These are phyloP conservation scores for Mixornis gularis DNA, from an alignment of 2,113 vertebrate genomes.

Conservation along the genomic window DNA sequence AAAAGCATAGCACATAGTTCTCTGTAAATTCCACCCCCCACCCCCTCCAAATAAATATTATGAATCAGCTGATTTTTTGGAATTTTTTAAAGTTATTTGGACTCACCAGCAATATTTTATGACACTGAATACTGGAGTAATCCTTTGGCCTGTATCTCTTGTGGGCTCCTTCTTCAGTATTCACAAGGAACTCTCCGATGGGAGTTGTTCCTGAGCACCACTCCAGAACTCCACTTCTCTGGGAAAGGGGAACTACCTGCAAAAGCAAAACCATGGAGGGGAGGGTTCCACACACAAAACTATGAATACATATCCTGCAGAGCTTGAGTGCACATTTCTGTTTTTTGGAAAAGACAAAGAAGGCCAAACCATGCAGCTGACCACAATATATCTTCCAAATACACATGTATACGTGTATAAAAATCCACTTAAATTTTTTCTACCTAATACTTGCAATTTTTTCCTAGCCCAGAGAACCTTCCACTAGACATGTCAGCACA, in stretches of 20 bases:
- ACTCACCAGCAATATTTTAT: slow-evolving; percentile 85
- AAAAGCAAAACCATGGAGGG: not conserved
- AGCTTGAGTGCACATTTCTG: not conserved
- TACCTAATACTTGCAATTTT: not conserved
- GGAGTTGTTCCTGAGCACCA: slow-evolving; percentile 94
- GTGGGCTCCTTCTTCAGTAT: slow-evolving; percentile 83
- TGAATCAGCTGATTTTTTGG: not conserved
- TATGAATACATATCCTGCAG: not conserved
- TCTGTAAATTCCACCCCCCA: not conserved
- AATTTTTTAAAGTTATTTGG: not conserved
- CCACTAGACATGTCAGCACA: not conserved
- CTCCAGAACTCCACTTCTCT: slow-evolving; percentile 92
- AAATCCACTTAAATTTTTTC: not conserved
- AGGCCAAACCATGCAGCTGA: not conserved
- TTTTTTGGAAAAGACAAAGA: not conserved
- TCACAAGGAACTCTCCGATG: slow-evolving; percentile 89
- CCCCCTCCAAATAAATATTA: not conserved
- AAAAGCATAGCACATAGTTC: not conserved
- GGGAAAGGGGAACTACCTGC: slow-evolving; percentile 95
- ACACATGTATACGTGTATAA: rapidly evolving
- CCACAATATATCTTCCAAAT: not conserved
- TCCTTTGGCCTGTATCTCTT: slow-evolving; percentile 86
- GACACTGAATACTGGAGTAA: slow-evolving; percentile 73
- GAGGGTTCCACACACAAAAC: not conserved
- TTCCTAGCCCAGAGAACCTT: not conserved